Evolutionary conservation across 1,140 invertebrate species (phyloP).

Genomic region (Drosophila rhopaloa): DNA sequence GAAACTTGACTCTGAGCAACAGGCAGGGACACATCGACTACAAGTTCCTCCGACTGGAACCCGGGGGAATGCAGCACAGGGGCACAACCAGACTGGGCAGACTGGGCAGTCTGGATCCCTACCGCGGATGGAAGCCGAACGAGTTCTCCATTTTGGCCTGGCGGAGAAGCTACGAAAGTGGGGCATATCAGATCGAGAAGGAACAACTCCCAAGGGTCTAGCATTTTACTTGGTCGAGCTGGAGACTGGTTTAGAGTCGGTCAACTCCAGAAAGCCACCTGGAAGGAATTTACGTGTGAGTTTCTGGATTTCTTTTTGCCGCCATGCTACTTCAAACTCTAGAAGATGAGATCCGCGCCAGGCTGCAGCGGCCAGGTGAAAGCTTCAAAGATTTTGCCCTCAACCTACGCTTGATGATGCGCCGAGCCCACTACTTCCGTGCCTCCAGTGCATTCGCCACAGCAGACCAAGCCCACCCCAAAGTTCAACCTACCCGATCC

Average conservation of each 20-base stretch:
- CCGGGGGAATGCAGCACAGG: not conserved
- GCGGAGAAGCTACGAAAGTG: not conserved
- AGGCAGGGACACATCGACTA: not conserved
- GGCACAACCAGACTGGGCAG: not conserved
- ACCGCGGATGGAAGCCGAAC: too few relatives aligned
- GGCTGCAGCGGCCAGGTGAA: too few relatives aligned
- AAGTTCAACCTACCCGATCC: too few relatives aligned
- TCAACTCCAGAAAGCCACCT: not conserved
- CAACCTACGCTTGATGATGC: too few relatives aligned
- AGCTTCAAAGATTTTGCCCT: too few relatives aligned
- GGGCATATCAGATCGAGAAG: not conserved
- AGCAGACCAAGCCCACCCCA: too few relatives aligned
- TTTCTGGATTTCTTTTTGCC: slow-evolving; percentile 6
- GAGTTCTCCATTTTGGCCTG: too few relatives aligned
- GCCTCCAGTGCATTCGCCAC: too few relatives aligned
- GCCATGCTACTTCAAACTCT: not conserved
- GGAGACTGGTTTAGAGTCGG: slow-evolving; percentile 13
- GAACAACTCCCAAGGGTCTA: not conserved
- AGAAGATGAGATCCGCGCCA: slow-evolving; percentile 5
- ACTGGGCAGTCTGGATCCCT: too few relatives aligned
- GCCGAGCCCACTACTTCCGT: too few relatives aligned
- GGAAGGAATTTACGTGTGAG: not conserved
- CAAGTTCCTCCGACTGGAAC: not conserved
- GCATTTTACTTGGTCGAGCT: slow-evolving; percentile 1
- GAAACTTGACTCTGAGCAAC: not conserved